Evolutionary conservation across 2,113 vertebrate species (phyloP).

Genomic region (Gymnorhina tibicen): DNA sequence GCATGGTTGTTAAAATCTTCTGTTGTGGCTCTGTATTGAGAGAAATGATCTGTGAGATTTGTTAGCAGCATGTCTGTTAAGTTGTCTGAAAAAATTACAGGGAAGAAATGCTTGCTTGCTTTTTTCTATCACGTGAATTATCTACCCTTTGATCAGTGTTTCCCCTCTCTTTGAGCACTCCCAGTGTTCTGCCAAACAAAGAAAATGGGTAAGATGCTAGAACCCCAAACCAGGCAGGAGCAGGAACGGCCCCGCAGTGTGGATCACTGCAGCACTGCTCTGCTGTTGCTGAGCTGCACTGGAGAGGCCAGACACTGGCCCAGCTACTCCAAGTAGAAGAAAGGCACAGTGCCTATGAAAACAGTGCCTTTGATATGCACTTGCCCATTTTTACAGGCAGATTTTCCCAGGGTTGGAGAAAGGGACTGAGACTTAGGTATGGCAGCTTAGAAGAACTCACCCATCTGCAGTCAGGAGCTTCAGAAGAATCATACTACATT

Average conservation of each 20-base stretch:
- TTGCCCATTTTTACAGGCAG: background rate
- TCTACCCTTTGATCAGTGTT: conserved; percentile 38
- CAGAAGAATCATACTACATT: background rate
- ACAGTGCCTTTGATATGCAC: background rate
- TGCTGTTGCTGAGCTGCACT: background rate
- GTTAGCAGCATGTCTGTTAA: background rate
- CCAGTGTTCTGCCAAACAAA: background rate
- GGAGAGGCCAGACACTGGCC: background rate
- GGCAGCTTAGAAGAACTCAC: background rate
- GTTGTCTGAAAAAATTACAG: background rate
- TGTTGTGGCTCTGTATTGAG: background rate
- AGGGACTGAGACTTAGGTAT: background rate
- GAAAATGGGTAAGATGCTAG: background rate
- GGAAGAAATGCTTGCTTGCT: background rate
- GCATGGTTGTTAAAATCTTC: background rate
- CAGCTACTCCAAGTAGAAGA: too few species aligned
- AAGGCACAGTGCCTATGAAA: background rate
- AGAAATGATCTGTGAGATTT: background rate
- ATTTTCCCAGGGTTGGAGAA: background rate
- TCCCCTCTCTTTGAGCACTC: background rate
- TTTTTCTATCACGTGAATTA: background rate
- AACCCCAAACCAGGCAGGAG: background rate
- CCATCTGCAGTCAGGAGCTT: background rate
- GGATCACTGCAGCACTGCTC: background rate
- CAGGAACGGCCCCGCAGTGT: background rate